A percentile compares a stretch with the other conserved stretches of the same genome.
Evolutionary conservation across 53 echinoderm and acorn worm genomes (phyloP).

Genomic region (Apostichopus leukothele): DNA sequence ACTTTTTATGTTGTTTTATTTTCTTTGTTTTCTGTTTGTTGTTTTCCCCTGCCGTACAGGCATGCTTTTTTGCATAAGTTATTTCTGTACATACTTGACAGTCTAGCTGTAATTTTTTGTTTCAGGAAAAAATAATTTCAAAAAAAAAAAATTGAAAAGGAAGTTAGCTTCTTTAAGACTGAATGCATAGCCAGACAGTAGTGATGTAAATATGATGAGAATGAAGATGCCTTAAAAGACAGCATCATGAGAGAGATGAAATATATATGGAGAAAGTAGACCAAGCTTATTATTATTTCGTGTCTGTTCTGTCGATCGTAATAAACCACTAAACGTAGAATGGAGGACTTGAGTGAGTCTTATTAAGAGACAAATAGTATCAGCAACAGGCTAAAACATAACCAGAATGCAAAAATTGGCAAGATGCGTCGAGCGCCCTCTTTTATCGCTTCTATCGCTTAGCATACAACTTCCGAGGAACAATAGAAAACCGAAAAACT

Average conservation of each 20-base stretch:
- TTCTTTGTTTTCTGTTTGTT: background rate
- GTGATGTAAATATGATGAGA: constrained; percentile 22
- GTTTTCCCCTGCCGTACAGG: background rate
- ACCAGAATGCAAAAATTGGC: too few relatives aligned
- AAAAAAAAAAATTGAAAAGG: background rate
- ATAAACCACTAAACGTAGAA: too few relatives aligned
- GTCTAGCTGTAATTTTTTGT: constrained; percentile 3
- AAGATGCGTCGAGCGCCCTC: too few relatives aligned
- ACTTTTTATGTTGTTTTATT: background rate
- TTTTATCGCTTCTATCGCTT: too few relatives aligned
- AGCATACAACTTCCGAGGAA: too few relatives aligned
- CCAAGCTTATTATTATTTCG: too few relatives aligned
- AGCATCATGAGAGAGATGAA: constrained; percentile 17
- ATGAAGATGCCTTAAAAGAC: constrained; percentile 34
- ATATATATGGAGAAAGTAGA: constrained; percentile 34
- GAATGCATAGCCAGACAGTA: constrained; percentile 18
- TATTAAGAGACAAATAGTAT: too few relatives aligned
- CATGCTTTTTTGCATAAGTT: background rate
- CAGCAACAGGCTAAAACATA: too few relatives aligned
- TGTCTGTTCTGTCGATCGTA: too few relatives aligned
- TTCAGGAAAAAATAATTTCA: background rate
- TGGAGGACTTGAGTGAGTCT: too few relatives aligned
- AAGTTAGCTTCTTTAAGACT: constrained; percentile 20
- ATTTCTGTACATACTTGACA: background rate
- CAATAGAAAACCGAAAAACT: too few relatives aligned